phyloP scores from a whole-genome alignment of 2,113 vertebrate species.

The Ia io region DNA sequence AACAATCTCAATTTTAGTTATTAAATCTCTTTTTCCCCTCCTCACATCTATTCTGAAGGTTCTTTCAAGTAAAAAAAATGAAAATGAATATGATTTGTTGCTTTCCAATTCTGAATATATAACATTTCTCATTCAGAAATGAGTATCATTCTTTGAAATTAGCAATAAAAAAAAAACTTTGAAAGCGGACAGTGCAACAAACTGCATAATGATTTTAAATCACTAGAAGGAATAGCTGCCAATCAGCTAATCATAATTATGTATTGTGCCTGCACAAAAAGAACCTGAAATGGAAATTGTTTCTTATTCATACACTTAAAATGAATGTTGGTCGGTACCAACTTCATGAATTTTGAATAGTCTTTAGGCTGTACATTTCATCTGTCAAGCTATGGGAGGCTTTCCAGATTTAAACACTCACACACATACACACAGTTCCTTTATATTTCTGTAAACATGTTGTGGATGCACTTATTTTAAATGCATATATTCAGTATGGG shows the following conservation, averaged over 20 bases:
- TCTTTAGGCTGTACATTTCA: constrained; percentile 43
- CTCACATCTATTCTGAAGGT: constrained; percentile 47
- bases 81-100: constrained; percentile 69
- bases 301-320: constrained; percentile 72
- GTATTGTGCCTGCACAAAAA: constrained; percentile 72
- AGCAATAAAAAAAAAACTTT: constrained; percentile 72
- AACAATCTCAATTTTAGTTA: constrained; percentile 10
- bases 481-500: neutral
- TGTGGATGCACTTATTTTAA: constrained; percentile 54
- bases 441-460: constrained; percentile 47
- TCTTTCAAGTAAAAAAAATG: constrained; percentile 66
- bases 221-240: constrained; percentile 72
- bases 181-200: constrained; percentile 74
- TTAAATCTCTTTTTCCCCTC: constrained; percentile 31
- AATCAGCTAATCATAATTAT: constrained; percentile 81
- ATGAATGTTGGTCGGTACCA: constrained; percentile 59
- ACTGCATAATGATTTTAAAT: constrained; percentile 72
- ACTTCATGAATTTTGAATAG: constrained; percentile 73
- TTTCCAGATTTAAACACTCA: constrained; percentile 33
- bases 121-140: constrained; percentile 68
- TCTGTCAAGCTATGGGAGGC: constrained; percentile 22
- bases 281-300: constrained; percentile 78
- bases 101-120: constrained; percentile 59
- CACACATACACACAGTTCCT: neutral
- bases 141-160: constrained; percentile 77